phyloP scores from a whole-genome alignment of 2,797 vertebrate species.

The Eutrigla gurnardus region DNA sequence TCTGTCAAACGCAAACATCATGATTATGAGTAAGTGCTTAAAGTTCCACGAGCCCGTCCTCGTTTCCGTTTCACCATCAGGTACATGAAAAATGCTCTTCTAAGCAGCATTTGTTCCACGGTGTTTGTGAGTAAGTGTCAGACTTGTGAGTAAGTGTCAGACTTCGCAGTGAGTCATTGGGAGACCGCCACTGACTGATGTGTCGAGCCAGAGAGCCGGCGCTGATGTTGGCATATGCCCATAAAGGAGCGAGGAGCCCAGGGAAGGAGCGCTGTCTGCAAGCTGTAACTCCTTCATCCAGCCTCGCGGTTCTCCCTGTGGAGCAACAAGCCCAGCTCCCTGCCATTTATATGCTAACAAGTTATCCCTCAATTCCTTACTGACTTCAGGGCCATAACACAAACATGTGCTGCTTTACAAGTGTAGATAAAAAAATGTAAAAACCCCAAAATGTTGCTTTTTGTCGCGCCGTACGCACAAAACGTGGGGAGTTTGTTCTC shows the following conservation, averaged over 20 bases:
- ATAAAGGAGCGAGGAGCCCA: constrained; percentile 47
- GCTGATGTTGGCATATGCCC: constrained; percentile 49
- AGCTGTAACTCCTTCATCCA: constrained; percentile 47
- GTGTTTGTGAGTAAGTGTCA: constrained; percentile 40
- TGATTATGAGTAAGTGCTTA: constrained; percentile 90
- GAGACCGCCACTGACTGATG: constrained; percentile 42
- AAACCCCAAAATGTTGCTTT: constrained; percentile 11
- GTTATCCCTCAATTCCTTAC: constrained; percentile 53
- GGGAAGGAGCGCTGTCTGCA: constrained; percentile 51
- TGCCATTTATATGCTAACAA: constrained; percentile 79
- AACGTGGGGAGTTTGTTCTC: constrained; percentile 49
- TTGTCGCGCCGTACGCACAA: not conserved
- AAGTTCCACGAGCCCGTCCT: not conserved
- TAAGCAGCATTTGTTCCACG: constrained; percentile 9
- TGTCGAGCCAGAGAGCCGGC: constrained; percentile 35
- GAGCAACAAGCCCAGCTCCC: constrained; percentile 56
- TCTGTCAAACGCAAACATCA: constrained; percentile 91
- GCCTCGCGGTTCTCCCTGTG: constrained; percentile 43
- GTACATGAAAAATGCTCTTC: not conserved
- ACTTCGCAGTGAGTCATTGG: constrained; percentile 34
- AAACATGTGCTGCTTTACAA: constrained; percentile 77
- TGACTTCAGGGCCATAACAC: constrained; percentile 60
- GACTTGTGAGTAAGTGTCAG: constrained; percentile 54
- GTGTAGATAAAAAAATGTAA: constrained; percentile 56
- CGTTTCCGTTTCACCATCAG: not conserved